A percentile compares a stretch with the other conserved stretches of the same genome.
Evolutionary conservation across 1,140 invertebrate genomes (phyloP).

Genomic region (Catajapyx aquilonaris): DNA sequence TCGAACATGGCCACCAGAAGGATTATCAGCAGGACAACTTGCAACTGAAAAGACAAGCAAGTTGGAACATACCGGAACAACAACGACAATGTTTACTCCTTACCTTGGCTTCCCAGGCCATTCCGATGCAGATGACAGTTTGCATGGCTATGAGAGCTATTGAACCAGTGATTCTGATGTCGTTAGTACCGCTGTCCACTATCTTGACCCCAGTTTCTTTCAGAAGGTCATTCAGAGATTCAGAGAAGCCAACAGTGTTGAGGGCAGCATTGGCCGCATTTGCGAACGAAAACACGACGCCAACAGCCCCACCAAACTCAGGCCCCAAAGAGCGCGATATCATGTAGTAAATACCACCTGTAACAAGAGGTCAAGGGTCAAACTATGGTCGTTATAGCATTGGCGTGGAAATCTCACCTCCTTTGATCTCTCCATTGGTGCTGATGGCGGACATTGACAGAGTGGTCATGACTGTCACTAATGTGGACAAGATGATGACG

Average conservation of each 20-base stretch:
- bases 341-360: slow-evolving; percentile 90
- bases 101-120: slow-evolving; percentile 73
- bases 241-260: slow-evolving; percentile 96
- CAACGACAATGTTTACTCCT: no score
- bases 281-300: slow-evolving; percentile 89
- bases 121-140: slow-evolving; percentile 67
- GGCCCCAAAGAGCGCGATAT: no score
- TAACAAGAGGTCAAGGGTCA: no score
- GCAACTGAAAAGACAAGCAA: slow-evolving; percentile 37
- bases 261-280: slow-evolving; percentile 91
- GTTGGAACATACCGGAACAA: no score
- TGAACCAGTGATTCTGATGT: slow-evolving; percentile 53
- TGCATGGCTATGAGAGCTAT: slow-evolving; percentile 54
- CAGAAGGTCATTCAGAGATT: slow-evolving; percentile 64
- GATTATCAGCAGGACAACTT: slow-evolving; percentile 72
- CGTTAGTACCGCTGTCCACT: slow-evolving; percentile 49
- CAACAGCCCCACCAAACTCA: slow-evolving; percentile 93
- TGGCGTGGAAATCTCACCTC: no score
- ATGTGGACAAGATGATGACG: slow-evolving; percentile 25
- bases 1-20: slow-evolving; percentile 75
- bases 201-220: slow-evolving; percentile 35
- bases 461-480: slow-evolving; percentile 77
- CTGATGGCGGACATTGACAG: slow-evolving; percentile 92
- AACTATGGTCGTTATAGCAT: no score
- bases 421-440: slow-evolving; percentile 97